phyloP scores from a whole-genome alignment of 2,888 invertebrate species.

The Monochamus alternatus region DNA sequence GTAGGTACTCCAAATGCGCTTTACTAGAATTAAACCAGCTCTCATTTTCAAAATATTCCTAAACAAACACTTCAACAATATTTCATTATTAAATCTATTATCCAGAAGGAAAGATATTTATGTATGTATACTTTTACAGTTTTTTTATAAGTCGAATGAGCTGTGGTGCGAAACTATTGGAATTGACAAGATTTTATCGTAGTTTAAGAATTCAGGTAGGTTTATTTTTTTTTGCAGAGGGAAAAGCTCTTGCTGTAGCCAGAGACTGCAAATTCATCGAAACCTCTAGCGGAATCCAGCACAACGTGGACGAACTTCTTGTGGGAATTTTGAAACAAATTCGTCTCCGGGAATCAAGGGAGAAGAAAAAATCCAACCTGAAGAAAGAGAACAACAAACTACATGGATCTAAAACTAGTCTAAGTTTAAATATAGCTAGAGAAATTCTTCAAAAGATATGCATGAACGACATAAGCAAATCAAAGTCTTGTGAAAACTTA shows the following conservation, averaged over 20 bases:
- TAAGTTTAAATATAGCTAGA: slow-evolving; percentile 85
- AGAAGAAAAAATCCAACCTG: slow-evolving; percentile 72
- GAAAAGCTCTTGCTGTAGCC: slow-evolving; percentile 90
- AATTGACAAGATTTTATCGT: too few species aligned
- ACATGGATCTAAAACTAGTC: slow-evolving; percentile 86
- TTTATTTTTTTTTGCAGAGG: slow-evolving; percentile 77
- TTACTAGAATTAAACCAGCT: too few species aligned
- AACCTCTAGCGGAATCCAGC: slow-evolving; percentile 95
- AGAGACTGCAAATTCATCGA: slow-evolving; percentile 96
- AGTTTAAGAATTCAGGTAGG: too few species aligned
- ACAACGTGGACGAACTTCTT: slow-evolving; percentile 96
- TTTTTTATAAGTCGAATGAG: too few species aligned
- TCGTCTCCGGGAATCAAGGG: slow-evolving; percentile 82
- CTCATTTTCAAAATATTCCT: too few species aligned
- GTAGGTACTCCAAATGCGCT: too few species aligned
- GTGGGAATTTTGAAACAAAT: slow-evolving; percentile 95
- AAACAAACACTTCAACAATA: too few species aligned
- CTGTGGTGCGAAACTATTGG: too few species aligned
- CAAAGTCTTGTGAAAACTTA: slow-evolving; percentile 90
- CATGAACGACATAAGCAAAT: slow-evolving; percentile 84
- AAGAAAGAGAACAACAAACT: slow-evolving; percentile 73
- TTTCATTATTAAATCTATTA: too few species aligned
- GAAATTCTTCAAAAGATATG: slow-evolving; percentile 80
- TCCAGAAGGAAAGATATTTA: too few species aligned
- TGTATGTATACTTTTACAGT: too few species aligned